Evolutionary conservation across 2,113 vertebrate genomes (phyloP).

Genomic region (Planiliza haematocheilus): DNA sequence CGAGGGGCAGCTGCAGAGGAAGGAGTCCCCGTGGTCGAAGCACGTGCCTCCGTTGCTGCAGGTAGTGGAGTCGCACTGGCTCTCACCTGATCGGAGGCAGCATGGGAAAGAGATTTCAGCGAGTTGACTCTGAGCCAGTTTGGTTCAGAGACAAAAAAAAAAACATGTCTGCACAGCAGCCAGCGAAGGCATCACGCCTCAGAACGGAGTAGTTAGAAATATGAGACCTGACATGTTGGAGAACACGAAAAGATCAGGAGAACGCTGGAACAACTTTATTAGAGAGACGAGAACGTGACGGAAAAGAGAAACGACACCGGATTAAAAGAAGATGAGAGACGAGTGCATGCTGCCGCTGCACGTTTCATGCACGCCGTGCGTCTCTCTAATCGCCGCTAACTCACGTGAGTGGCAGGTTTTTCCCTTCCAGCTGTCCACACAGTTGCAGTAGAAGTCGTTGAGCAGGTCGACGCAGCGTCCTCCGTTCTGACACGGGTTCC

Average conservation of each 20-base stretch:
- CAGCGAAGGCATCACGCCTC: not conserved
- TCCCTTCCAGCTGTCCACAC: slow-evolving; percentile 93
- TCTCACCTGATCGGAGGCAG: slow-evolving; percentile 84
- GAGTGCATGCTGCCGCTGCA: no score
- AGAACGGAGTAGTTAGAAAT: slow-evolving; percentile 7
- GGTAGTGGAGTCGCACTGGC: slow-evolving; percentile 92
- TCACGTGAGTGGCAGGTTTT: slow-evolving; percentile 94
- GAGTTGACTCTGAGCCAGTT: slow-evolving; percentile 1
- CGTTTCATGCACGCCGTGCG: not conserved
- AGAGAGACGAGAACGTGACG: no score
- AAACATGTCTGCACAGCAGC: slow-evolving; percentile 36
- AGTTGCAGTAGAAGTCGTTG: slow-evolving; percentile 94
- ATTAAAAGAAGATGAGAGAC: no score
- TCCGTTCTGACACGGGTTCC: slow-evolving; percentile 91
- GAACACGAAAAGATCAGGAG: not conserved
- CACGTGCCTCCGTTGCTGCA: slow-evolving; percentile 95
- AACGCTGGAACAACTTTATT: no score
- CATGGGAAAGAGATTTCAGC: slow-evolving; percentile 21
- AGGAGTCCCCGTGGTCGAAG: slow-evolving; percentile 91
- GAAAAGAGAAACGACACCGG: no score
- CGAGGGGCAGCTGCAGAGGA: slow-evolving; percentile 89
- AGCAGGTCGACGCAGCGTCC: slow-evolving; percentile 90
- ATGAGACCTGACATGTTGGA: slow-evolving; percentile 37
- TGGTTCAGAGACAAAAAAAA: not conserved
- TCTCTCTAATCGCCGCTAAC: not conserved